These are phyloP conservation scores for Ciconia boyciana DNA, from an alignment of 2,113 vertebrate species.

Conservation along the genomic window DNA sequence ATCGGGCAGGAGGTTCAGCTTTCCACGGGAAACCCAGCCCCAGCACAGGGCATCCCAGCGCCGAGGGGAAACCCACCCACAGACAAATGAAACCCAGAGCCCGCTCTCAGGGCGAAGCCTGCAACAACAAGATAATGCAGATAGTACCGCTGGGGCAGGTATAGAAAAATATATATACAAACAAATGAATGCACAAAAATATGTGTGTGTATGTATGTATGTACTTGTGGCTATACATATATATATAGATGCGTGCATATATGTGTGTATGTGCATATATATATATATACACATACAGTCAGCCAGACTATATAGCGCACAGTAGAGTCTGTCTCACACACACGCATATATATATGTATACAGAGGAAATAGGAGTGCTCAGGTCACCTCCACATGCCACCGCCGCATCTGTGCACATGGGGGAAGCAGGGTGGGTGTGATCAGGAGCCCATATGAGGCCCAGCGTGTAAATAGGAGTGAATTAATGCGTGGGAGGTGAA, in stretches of 20 bases:
- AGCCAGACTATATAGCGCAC: not conserved
- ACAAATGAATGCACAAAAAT: not conserved
- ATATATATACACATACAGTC: no score
- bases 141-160: not conserved
- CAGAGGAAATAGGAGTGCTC: not conserved
- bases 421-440: not conserved
- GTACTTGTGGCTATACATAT: not conserved
- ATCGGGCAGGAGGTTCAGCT: not conserved
- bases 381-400: not conserved
- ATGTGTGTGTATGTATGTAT: rapidly evolving
- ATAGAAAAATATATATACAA: rapidly evolving
- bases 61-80: not conserved
- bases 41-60: not conserved
- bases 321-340: not conserved
- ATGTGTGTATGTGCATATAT: no score
- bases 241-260: not conserved
- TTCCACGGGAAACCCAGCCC: not conserved
- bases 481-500: not conserved
- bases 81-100: not conserved
- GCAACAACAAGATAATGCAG: not conserved
- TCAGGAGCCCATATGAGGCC: not conserved
- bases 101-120: not conserved
- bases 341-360: rapidly evolving
- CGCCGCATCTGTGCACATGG: not conserved
- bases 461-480: not conserved